phyloP scores from a whole-genome alignment of 2,888 invertebrate genomes.

The Enoplolaimus lenunculus region DNA sequence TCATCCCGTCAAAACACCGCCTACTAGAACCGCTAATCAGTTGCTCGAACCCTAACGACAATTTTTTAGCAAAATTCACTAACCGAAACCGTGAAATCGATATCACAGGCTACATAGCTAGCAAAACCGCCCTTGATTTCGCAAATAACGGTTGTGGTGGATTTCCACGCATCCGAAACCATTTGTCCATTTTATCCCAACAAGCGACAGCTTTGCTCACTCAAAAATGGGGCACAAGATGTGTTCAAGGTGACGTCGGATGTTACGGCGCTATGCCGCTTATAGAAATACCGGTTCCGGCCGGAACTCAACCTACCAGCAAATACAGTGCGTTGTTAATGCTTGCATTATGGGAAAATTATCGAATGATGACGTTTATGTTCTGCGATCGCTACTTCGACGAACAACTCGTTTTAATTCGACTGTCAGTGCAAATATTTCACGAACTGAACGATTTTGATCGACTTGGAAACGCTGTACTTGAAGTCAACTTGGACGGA shows the following conservation, averaged over 20 bases:
- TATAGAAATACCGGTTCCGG: background rate
- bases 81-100: background rate
- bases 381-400: background rate
- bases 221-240: background rate
- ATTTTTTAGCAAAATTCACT: background rate
- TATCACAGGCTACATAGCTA: background rate
- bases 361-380: background rate
- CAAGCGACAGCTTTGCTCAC: background rate
- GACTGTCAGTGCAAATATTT: slow-evolving; percentile 3
- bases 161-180: background rate
- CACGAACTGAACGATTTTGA: slow-evolving; percentile 1
- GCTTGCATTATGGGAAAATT: background rate
- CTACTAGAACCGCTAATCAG: background rate
- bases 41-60: background rate
- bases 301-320: background rate
- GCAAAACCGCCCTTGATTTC: background rate
- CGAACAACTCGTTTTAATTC: background rate
- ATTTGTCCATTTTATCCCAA: background rate
- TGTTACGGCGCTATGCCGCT: slow-evolving; percentile 7
- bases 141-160: background rate
- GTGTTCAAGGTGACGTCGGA: background rate
- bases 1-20: background rate
- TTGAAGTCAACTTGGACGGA: background rate
- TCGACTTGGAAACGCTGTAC: background rate
- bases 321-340: background rate